Evolutionary conservation across 2,888 invertebrate species (phyloP).

Genomic region (Carpatolechia fugitivella): DNA sequence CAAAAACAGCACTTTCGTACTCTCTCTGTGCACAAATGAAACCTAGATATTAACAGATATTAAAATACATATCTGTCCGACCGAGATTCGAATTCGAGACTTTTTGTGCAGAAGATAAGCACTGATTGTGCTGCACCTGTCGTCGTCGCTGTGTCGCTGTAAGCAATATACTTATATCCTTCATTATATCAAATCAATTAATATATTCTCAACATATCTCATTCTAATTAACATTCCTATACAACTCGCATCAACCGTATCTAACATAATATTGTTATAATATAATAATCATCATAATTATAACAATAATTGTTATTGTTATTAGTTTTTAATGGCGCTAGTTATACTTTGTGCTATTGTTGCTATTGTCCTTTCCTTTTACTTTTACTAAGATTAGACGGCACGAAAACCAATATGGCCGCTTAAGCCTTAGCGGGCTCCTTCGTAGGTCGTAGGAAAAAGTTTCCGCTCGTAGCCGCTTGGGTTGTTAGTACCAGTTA

Average conservation of each 20-base stretch:
- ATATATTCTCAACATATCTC: neutral
- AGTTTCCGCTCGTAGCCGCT: constrained; percentile 47
- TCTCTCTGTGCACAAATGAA: too few species aligned
- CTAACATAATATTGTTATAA: neutral
- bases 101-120: too few species aligned
- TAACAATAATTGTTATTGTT: constrained; percentile 40
- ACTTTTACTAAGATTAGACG: constrained; percentile 20
- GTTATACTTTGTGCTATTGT: too few species aligned
- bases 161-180: too few species aligned
- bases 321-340: too few species aligned
- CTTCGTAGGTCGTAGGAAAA: constrained; percentile 30
- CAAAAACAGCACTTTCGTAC: too few species aligned
- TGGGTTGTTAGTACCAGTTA: constrained; percentile 58
- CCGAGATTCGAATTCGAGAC: too few species aligned
- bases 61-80: too few species aligned
- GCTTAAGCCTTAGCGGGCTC: constrained; percentile 35
- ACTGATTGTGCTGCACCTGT: too few species aligned
- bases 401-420: constrained; percentile 67
- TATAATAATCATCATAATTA: constrained; percentile 32
- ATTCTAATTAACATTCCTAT: constrained; percentile 12
- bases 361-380: constrained; percentile 29
- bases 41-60: too few species aligned
- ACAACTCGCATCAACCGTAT: neutral
- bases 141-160: too few species aligned
- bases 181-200: neutral